phyloP scores from a whole-genome alignment of 2,797 vertebrate species.

The Eutrigla gurnardus region DNA sequence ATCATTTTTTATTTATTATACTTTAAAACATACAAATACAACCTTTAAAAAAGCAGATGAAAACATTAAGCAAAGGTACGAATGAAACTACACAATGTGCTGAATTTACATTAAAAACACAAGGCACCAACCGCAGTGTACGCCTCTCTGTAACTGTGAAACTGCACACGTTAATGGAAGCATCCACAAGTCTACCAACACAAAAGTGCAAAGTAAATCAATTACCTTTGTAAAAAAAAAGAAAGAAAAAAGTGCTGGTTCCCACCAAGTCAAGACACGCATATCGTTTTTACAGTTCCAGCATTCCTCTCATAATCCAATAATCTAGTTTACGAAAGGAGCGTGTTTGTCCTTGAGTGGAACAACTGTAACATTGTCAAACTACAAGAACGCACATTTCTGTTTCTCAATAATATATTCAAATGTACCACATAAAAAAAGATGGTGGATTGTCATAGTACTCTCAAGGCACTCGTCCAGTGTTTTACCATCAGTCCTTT shows the following conservation, averaged over 20 bases:
- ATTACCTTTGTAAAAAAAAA: conserved; percentile 64
- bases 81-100: conserved; percentile 13
- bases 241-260: conserved; percentile 34
- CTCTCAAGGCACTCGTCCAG: conserved; percentile 19
- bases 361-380: conserved; percentile 43
- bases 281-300: conserved; percentile 34
- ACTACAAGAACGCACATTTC: conserved; percentile 44
- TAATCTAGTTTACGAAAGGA: conserved; percentile 53
- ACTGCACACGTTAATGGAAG: conserved; percentile 34
- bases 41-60: conserved; percentile 56
- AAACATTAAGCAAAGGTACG: conserved; percentile 44
- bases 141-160: conserved; percentile 22
- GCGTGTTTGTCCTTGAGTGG: conserved; percentile 31
- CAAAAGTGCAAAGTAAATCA: conserved; percentile 64
- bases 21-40: conserved; percentile 71
- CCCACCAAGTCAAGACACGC: conserved; percentile 24
- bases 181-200: conserved; percentile 26
- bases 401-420: conserved; percentile 47
- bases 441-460: conserved; percentile 33
- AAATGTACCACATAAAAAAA: conserved; percentile 38
- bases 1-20: conserved; percentile 63
- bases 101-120: conserved; percentile 43
- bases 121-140: conserved; percentile 12
- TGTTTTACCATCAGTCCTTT: conserved; percentile 42
- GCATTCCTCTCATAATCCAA: conserved; percentile 58